Evolutionary conservation across 2,113 vertebrate species (phyloP), one percentile per base, ranked within the genome.

Genomic region (Apus apus): DNA sequence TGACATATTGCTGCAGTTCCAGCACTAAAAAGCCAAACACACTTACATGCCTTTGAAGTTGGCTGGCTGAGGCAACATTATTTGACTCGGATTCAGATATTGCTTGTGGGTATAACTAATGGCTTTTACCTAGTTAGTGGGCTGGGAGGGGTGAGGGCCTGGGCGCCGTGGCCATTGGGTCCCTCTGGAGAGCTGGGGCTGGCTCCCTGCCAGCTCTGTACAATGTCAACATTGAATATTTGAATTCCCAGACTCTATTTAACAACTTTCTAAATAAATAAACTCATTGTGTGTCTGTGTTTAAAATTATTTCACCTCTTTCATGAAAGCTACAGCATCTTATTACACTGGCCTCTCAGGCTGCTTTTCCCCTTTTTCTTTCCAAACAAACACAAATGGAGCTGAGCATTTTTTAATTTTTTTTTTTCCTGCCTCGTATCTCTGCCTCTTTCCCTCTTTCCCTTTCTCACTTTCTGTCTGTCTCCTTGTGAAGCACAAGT

Each of bases 201-300:
- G 99, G 99, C 98, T 98, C 91, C 40, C 74, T 2, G 98, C 99
- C 99, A 99, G 97, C 96, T 98, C 99, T 99, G 98, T 98, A 98
- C 98, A 99, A 98, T 99, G 98, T 99, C 99, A 99, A 98, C 98
- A 99, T 98, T 98, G 99, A 99, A 99, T 99, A 99, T 99, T 99
- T 99, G 98, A 99, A 99, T 99, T 99, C 99, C 99, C 99, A 99
- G 98, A 99, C 98, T 98, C 97, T 98, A 98, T 99, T 99, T 99
- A 99, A 99, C 98, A 98, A 98, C 98, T 98, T 98, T 98, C 98
- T 98, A 98, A 98, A 98, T 99, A 99, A 99, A 99, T 99, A 99
- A 98, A 98, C 98, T 98, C 98, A 99, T 98, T 98, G 98, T 98
- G 98, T 98, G 98, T 98, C 98, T 98, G 97, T 98, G 98, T 98